Base-by-base conservation (phyloP, 2,797 vertebrate species). In the Macroramphosus scolopax region DNA sequence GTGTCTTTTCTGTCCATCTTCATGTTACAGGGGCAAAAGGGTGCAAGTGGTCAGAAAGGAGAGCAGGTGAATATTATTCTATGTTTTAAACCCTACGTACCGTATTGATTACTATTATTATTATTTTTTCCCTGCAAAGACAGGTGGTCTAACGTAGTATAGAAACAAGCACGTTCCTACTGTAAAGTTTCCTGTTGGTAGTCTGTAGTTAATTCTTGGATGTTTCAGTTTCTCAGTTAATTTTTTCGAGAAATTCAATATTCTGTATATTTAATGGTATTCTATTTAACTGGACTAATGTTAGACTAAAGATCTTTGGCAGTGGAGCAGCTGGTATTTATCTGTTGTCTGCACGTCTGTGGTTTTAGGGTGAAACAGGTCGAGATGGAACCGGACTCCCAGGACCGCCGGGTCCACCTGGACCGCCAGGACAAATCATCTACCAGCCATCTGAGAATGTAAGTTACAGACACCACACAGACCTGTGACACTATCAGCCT, bases 361-460 rank as follows among this genome's bases (percentile, higher is more conserved):
- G 63, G 47, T 81, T 76, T 38, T 58, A 98, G 96, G 96, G 95
- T 1, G 90, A 94, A 9, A 8, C 82, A 24, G 96, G 96, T 31
- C 88, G 81, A 68, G 93, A 98, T 6, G 95, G 94, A 15, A 72
- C 67, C 0, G 93, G 93, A 17, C 57, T 85, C 8, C 89, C 88
- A 0, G 95, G 95, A 3, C 90, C 85, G 4, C 94, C 94, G 0
- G 96, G 96, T 0, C 93, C 89, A 1, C 95, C 95, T 0, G 96
- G 96, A n/a, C 88, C 89, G 5, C 94, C 96, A 0, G 96, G 96
- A 30, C 87, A 91, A 55, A 76, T 93, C 2, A 39, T 91, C 58
- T 77, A 92, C 61, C 33, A 85, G 8, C 64, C 88, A 0, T 31
- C 75, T 49, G 80, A 67, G 18, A 72, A 52, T 14, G 91, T 91